Conservation (phyloP, 1,140 invertebrate genomes). For the Plodia interpunctella region DNA sequence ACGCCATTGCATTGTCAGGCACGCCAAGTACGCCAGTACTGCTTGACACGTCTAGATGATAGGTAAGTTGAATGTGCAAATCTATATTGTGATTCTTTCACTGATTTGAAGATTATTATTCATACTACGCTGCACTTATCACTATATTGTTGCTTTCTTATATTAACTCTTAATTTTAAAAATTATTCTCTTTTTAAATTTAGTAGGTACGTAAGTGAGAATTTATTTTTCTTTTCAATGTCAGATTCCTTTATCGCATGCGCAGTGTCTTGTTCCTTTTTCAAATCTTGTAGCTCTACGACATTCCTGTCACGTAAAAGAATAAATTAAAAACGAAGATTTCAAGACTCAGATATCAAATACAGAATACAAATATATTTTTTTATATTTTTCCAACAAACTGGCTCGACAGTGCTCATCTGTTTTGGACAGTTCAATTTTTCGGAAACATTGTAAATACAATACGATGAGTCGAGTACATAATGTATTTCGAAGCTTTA, state of each 20-base stretch:
- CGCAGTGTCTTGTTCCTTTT: too few relatives aligned
- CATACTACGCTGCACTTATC: not conserved
- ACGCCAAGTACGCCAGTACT: conserved; percentile 13
- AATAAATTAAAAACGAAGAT: too few relatives aligned
- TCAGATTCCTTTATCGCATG: too few relatives aligned
- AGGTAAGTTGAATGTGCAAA: conserved; percentile 11
- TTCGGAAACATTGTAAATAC: too few relatives aligned
- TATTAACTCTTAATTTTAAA: not conserved
- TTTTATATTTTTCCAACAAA: not conserved
- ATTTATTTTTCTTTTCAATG: too few relatives aligned
- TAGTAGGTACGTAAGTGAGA: too few relatives aligned
- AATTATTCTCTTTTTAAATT: not conserved
- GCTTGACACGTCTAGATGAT: conserved; percentile 7
- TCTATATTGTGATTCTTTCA: not conserved
- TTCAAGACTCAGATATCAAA: not conserved
- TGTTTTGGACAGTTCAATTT: not conserved
- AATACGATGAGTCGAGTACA: too few relatives aligned
- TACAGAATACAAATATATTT: not conserved
- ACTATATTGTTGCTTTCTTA: not conserved
- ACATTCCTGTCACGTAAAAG: too few relatives aligned
- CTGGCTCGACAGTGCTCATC: not conserved
- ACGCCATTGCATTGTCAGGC: conserved; percentile 13
- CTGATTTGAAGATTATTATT: not conserved
- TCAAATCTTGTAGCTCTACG: too few relatives aligned
- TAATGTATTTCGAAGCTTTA: too few relatives aligned